These are phyloP conservation scores for Venustoraphidia nigricollis DNA, from an alignment of 2,888 invertebrate genomes.

Conservation along the genomic window DNA sequence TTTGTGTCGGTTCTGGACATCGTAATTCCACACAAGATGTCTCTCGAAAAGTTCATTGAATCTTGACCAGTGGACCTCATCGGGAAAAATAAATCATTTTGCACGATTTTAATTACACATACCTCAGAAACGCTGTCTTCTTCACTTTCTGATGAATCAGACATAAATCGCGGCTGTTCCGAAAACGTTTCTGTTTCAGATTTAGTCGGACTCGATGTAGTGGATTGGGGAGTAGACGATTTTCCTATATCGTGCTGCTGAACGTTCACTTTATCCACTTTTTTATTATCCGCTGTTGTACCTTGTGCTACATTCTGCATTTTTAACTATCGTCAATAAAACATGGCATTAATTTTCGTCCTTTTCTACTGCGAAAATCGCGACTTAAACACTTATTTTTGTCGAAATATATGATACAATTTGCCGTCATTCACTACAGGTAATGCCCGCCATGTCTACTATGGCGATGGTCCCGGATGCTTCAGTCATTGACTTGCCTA, in stretches of 20 bases:
- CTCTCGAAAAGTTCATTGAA: conserved; percentile 45
- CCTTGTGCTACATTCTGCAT: conserved; percentile 84
- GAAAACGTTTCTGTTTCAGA: conserved; percentile 78
- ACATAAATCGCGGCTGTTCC: conserved; percentile 77
- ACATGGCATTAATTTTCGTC: conserved; percentile 30
- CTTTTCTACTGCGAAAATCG: conserved; percentile 1
- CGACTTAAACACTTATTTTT: conserved; percentile 4
- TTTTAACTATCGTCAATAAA: conserved; percentile 53
- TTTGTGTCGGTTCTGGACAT: conserved; percentile 8
- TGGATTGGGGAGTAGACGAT: conserved; percentile 72
- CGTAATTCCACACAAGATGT: conserved; percentile 40
- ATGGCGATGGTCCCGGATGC: conserved; percentile 55
- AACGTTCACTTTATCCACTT: conserved; percentile 65
- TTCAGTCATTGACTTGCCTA: conserved; percentile 31
- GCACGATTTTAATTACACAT: conserved; percentile 27
- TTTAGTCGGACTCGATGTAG: conserved; percentile 67
- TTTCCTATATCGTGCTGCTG: conserved; percentile 51
- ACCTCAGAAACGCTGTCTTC: conserved; percentile 95
- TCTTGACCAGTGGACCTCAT: conserved; percentile 25
- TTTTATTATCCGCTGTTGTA: conserved; percentile 60
- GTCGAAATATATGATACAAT: conserved; percentile 16
- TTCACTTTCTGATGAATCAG: conserved; percentile 90
- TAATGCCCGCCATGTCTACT: conserved; percentile 68
- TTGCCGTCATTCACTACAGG: conserved; percentile 47
- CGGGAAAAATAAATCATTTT: conserved; percentile 12